A percentile compares a stretch with the other conserved stretches of the same genome.
These are phyloP conservation scores for Aphidius gifuensis DNA, from an alignment of 1,140 invertebrate genomes.

Conservation along the genomic window DNA sequence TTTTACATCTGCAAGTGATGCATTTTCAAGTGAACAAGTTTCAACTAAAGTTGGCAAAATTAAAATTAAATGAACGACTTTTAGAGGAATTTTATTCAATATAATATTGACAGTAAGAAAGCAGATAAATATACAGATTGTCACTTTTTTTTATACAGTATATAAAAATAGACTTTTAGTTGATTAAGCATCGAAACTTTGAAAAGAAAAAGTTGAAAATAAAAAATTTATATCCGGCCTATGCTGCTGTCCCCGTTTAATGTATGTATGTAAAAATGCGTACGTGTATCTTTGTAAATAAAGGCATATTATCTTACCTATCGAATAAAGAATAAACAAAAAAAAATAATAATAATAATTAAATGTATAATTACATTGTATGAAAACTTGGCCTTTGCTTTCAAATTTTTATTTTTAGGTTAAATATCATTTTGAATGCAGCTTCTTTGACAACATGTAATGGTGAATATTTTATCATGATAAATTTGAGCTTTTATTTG, in stretches of 20 bases:
- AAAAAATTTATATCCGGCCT: constrained; percentile 22
- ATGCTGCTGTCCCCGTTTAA: constrained; percentile 29
- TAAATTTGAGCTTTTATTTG: too few relatives aligned
- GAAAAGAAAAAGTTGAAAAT: constrained; percentile 14
- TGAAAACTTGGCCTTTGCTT: background rate
- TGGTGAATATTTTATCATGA: too few relatives aligned
- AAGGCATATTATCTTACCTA: constrained; percentile 32
- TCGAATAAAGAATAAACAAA: constrained; percentile 10
- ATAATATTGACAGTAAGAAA: background rate
- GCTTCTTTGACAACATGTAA: too few relatives aligned
- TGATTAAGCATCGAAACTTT: constrained; percentile 10
- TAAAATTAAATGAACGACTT: too few relatives aligned
- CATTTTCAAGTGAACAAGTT: too few relatives aligned
- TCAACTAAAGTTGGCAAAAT: too few relatives aligned
- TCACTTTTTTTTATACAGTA: constrained; percentile 25
- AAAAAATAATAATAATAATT: background rate
- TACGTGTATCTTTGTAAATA: constrained; percentile 35
- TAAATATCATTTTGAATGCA: too few relatives aligned
- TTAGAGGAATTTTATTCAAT: background rate
- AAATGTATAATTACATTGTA: too few relatives aligned
- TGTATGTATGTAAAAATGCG: constrained; percentile 30
- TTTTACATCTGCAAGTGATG: too few relatives aligned
- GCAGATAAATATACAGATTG: background rate
- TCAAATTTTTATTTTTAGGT: too few relatives aligned
- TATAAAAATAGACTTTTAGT: constrained; percentile 12